phyloP scores from a whole-genome alignment of 1,140 invertebrate genomes.

The Brachionus asplanchnoidis region DNA sequence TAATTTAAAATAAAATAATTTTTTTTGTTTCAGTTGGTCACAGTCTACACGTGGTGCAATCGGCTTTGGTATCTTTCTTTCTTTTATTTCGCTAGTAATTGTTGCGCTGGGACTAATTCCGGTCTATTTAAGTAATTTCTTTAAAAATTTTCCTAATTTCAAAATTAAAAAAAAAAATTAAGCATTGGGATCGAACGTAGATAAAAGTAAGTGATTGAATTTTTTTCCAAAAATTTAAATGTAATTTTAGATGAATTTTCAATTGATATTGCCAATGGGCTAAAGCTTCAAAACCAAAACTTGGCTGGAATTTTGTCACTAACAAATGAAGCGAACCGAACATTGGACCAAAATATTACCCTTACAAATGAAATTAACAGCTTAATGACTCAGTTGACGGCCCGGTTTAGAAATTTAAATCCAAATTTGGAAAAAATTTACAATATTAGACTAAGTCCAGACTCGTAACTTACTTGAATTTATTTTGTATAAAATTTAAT shows the following conservation, averaged over 20 bases:
- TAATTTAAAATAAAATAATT: background rate
- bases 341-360: slow-evolving; percentile 33
- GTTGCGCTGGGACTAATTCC: background rate
- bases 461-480: background rate
- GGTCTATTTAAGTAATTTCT: slow-evolving; percentile 19
- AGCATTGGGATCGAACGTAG: background rate
- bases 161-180: background rate
- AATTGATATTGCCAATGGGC: slow-evolving; percentile 25
- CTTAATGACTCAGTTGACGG: background rate
- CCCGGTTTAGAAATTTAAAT: background rate
- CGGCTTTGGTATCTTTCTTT: background rate
- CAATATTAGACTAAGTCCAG: background rate
- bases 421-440: slow-evolving; percentile 12
- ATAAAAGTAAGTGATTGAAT: background rate
- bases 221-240: background rate
- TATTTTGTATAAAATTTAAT: background rate
- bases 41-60: background rate
- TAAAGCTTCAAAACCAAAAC: slow-evolving; percentile 13
- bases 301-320: background rate
- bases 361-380: background rate
- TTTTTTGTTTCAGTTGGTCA: background rate
- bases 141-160: background rate
- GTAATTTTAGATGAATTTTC: slow-evolving; percentile 28
- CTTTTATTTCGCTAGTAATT: background rate
- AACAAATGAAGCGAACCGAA: background rate